Percentiles rank a stretch among this genome's conserved stretches.
phyloP scores from a whole-genome alignment of 2,113 vertebrate species.

The Rattus rattus region DNA sequence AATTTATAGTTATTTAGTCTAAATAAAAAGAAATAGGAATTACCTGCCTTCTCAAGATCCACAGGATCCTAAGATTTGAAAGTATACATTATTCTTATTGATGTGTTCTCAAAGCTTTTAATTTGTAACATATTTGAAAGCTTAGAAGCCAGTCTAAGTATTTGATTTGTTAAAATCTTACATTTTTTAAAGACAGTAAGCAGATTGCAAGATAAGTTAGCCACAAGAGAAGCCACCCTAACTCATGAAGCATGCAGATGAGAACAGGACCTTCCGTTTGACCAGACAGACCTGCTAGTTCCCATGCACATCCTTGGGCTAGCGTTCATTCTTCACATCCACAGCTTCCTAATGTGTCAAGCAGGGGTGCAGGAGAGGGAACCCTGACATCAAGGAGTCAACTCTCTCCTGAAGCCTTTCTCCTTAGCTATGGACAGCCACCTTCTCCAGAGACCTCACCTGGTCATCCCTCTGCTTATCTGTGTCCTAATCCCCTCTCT shows the following conservation, averaged over 20 bases:
- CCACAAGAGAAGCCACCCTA: background rate
- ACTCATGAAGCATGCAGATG: no score
- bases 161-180: background rate
- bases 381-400: fast-evolving
- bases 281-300: background rate
- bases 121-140: background rate
- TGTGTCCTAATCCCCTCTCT: background rate
- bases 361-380: background rate
- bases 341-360: background rate
- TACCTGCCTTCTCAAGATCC: background rate
- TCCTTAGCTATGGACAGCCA: background rate
- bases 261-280: background rate
- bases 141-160: background rate
- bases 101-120: background rate
- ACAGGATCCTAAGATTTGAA: background rate
- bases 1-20: background rate
- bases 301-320: background rate
- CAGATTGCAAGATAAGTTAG: background rate
- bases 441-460: background rate
- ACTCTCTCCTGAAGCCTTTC: background rate
- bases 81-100: background rate
- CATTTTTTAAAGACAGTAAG: background rate
- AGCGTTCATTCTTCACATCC: background rate
- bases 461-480: background rate
- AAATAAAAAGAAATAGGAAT: background rate